phyloP scores from a whole-genome alignment of 2,797 vertebrate species.

The Lates japonicus region DNA sequence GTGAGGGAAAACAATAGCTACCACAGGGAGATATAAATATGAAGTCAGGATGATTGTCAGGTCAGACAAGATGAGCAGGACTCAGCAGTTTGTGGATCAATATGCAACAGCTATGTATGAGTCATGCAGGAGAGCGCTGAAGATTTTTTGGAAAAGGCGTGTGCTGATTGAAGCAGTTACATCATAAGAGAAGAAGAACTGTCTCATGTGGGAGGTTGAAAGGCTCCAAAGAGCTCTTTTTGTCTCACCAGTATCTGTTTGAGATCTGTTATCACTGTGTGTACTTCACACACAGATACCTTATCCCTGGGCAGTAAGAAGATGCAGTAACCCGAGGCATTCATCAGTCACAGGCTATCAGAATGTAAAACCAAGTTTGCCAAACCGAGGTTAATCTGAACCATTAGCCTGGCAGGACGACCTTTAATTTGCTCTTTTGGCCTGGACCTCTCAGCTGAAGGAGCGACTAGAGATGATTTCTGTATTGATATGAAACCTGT shows the following conservation, averaged over 20 bases:
- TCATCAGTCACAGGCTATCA: constrained; percentile 49
- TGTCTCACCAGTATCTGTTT: constrained; percentile 1
- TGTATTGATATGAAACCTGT: not conserved
- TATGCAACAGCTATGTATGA: not conserved
- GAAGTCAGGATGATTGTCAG: constrained; percentile 2
- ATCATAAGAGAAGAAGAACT: not conserved
- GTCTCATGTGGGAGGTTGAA: not conserved
- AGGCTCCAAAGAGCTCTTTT: not conserved
- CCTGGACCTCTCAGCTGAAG: not conserved
- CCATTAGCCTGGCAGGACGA: constrained; percentile 52
- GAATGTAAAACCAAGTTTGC: constrained; percentile 56
- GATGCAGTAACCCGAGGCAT: constrained; percentile 70
- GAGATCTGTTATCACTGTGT: constrained; percentile 35
- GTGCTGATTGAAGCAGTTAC: not conserved
- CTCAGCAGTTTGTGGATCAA: not conserved
- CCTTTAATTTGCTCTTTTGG: not conserved
- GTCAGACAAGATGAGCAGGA: constrained; percentile 32
- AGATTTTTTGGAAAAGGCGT: not conserved
- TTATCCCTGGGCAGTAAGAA: constrained; percentile 72
- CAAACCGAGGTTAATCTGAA: constrained; percentile 64
- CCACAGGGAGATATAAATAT: not conserved
- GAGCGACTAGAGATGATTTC: not conserved
- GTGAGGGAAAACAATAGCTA: not conserved
- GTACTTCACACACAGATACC: constrained; percentile 65
- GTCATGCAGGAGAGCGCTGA: not conserved